Evolutionary conservation across 2,888 invertebrate genomes (phyloP).

Genomic region (Escarpia spicata): DNA sequence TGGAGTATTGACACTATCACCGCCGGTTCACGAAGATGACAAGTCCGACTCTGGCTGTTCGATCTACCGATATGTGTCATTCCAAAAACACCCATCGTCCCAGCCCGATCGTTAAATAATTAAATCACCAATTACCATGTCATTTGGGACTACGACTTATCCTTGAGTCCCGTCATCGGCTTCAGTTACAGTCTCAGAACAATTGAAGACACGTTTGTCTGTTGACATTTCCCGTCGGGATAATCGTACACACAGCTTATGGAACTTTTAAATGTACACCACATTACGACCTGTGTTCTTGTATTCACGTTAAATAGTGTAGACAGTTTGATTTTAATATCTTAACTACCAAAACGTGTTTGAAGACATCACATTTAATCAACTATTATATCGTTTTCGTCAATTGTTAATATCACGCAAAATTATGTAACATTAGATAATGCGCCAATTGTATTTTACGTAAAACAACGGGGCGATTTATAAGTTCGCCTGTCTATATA

Average conservation of each 20-base stretch:
- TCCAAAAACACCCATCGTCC: not conserved
- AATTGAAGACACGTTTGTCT: not conserved
- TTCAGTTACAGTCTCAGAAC: not conserved
- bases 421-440: too few species aligned
- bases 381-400: too few species aligned
- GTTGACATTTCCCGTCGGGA: not conserved
- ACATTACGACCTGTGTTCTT: too few species aligned
- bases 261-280: too few species aligned
- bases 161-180: not conserved
- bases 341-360: too few species aligned
- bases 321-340: too few species aligned
- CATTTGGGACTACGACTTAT: not conserved
- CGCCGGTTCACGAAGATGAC: not conserved
- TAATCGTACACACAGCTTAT: not conserved
- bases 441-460: too few species aligned
- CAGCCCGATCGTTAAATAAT: not conserved
- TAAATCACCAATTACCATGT: not conserved
- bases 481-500: too few species aligned
- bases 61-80: not conserved
- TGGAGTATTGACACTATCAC: not conserved
- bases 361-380: too few species aligned
- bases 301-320: too few species aligned
- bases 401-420: too few species aligned
- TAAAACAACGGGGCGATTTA: too few species aligned
- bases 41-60: not conserved